Evolutionary conservation across 2,113 vertebrate genomes (phyloP).

Genomic region (Strix uralensis): DNA sequence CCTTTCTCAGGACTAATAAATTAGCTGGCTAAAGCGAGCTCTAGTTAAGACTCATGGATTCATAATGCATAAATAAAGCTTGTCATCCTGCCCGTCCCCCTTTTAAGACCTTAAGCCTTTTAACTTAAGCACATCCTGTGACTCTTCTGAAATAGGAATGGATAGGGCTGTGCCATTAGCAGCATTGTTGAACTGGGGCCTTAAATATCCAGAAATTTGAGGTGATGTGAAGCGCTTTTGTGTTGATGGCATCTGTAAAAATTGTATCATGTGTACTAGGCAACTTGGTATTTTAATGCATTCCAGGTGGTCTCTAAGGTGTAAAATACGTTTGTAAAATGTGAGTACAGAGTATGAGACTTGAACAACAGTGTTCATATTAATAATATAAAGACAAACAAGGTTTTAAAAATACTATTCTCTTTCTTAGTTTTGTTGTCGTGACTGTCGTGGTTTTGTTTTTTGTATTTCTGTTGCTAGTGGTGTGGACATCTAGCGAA

Average conservation of each 20-base stretch:
- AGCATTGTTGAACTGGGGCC: not conserved
- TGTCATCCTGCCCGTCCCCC: not conserved
- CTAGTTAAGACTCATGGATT: not conserved
- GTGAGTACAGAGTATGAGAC: not conserved
- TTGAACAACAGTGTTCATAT: not conserved
- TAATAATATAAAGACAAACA: not conserved
- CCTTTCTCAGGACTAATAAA: not conserved
- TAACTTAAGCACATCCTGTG: accelerated
- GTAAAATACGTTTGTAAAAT: not conserved
- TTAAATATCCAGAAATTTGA: not conserved
- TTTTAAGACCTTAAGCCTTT: not conserved
- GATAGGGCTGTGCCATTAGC: not conserved
- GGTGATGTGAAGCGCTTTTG: not conserved
- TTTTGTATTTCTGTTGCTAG: not conserved
- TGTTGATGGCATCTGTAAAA: not conserved
- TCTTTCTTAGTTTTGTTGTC: not conserved
- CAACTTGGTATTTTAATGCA: not conserved
- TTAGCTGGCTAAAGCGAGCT: not conserved
- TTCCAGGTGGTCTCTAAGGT: not conserved
- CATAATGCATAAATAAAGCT: not conserved
- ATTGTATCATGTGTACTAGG: accelerated
- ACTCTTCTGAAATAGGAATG: not conserved
- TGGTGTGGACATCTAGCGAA: not conserved
- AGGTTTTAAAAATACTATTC: accelerated
- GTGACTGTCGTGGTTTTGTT: accelerated